These are phyloP conservation scores for Orussus abietinus DNA, from an alignment of 1,140 invertebrate species.

Conservation along the genomic window DNA sequence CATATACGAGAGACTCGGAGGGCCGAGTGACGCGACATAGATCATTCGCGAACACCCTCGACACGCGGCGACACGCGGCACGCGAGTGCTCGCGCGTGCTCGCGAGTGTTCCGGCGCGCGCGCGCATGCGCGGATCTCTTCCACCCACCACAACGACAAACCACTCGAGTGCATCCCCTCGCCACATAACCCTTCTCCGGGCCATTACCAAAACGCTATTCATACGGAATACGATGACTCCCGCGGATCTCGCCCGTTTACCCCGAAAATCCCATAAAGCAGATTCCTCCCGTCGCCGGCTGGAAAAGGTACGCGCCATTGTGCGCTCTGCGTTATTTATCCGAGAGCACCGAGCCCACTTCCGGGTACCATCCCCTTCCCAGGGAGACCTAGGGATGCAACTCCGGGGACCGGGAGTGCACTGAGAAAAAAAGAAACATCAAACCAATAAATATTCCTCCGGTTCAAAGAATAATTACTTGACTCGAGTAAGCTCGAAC, in stretches of 20 bases:
- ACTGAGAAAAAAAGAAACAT: no score
- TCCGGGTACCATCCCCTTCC: no score
- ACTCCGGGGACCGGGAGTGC: no score
- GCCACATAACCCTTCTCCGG: slow-evolving; percentile 35
- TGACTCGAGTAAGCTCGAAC: no score
- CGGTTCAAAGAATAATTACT: no score
- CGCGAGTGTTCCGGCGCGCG: background rate
- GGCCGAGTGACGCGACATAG: slow-evolving; percentile 37
- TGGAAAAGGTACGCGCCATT: background rate
- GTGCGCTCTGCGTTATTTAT: no score
- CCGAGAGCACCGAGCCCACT: no score
- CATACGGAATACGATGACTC: slow-evolving; percentile 17
- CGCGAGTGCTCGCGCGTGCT: background rate
- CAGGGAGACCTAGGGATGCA: no score
- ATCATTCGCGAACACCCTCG: slow-evolving; percentile 40
- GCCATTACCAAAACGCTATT: slow-evolving; percentile 36
- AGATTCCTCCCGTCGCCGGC: no score
- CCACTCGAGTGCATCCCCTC: slow-evolving; percentile 40
- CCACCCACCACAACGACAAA: slow-evolving; percentile 43
- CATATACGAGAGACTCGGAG: slow-evolving; percentile 31
- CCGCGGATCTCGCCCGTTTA: slow-evolving; percentile 3
- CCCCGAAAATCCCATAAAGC: slow-evolving; percentile 5
- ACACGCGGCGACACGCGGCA: slow-evolving; percentile 48
- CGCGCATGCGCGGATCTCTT: no score
- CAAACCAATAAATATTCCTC: no score